A percentile compares a stretch with the other conserved stretches of the same genome.
Evolutionary conservation across 37 sponge, comb jelly and placozoan species (phyloP).

Genomic region (Crambe crambe): DNA sequence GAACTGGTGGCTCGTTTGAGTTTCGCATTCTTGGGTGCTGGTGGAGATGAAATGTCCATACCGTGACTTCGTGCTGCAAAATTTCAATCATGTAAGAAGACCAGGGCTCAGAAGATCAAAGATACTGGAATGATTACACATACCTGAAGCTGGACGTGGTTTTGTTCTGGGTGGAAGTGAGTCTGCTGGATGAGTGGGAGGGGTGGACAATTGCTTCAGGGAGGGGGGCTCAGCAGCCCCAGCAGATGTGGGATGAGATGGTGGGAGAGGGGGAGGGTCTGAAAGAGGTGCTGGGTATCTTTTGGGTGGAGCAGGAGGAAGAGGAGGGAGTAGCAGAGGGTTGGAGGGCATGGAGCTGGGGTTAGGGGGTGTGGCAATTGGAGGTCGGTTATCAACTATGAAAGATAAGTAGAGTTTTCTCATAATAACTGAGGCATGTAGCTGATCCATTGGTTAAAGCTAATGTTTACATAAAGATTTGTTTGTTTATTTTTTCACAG

Average conservation of each 20-base stretch:
- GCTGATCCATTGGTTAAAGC: too few species aligned
- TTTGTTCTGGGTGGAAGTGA: neutral
- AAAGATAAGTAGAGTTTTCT: too few species aligned
- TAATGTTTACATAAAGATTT: too few species aligned
- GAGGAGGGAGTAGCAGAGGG: slow-evolving; percentile 2
- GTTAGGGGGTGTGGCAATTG: neutral
- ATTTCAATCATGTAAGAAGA: neutral
- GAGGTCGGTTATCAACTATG: neutral
- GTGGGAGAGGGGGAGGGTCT: neutral
- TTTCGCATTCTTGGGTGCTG: too few species aligned
- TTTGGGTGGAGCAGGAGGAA: neutral
- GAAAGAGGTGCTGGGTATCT: neutral
- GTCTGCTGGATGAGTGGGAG: neutral
- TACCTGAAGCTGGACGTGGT: neutral
- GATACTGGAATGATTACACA: neutral
- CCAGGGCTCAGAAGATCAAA: neutral
- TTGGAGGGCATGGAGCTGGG: neutral
- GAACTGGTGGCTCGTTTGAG: too few species aligned
- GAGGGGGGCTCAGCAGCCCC: too few species aligned
- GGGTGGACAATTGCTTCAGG: too few species aligned
- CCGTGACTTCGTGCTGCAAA: too few species aligned
- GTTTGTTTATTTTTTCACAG: too few species aligned
- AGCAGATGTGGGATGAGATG: neutral
- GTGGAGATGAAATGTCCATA: too few species aligned
- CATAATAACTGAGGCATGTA: too few species aligned